Evolutionary conservation across 2,797 vertebrate species (phyloP), one percentile per base, ranked within the genome.

Genomic region (Nasua narica): DNA sequence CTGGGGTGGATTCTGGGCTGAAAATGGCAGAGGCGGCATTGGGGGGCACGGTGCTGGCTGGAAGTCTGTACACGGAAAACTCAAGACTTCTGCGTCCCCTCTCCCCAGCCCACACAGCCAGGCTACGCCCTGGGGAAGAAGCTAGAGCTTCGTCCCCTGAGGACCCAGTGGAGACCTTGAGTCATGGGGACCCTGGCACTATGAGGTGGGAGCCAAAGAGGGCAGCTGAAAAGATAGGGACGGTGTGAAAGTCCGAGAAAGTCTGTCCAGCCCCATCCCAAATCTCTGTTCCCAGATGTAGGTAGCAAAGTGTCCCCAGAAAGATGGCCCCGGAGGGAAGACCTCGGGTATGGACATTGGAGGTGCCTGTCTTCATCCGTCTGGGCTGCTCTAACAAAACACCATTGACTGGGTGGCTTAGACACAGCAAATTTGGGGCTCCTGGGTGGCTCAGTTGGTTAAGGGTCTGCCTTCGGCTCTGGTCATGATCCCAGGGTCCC

Each of bases 391-490:
- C 23, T 43, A 65, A 77, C 56, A 85, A 77, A 40, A 50, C 27
- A 13, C 15, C 48, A 43, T 48, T 65, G 12, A n/a, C 37, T 29
- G 21, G 37, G 62, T 37, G 52, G 46, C 46, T 84, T 76, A n/a
- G 19, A 77, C n/a, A 85, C 56, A 85, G 43, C 12, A 65, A 60
- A 29, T 48, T 11, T 67, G 65, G 65, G 65, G 65, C 1, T 8
- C 65, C n/a, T 21, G n/a, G 9, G 18, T 9, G 65, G 4, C 65
- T 67, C n/a, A 67, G n/a, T 67, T 7, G 9, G n/a, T 35, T 67
- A 35, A 67, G 65, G 0, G 0, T 35, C 16, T 35, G 18, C n/a
- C 18, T 35, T 35, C 10, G 4, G n/a, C n/a, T 67, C n/a, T 0
- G 18, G 65, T 35, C 65, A 67, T 19, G 8, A 67, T 67, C n/a